Conservation (phyloP, 2,113 vertebrate species). For the Rhabdornis inornatus region DNA sequence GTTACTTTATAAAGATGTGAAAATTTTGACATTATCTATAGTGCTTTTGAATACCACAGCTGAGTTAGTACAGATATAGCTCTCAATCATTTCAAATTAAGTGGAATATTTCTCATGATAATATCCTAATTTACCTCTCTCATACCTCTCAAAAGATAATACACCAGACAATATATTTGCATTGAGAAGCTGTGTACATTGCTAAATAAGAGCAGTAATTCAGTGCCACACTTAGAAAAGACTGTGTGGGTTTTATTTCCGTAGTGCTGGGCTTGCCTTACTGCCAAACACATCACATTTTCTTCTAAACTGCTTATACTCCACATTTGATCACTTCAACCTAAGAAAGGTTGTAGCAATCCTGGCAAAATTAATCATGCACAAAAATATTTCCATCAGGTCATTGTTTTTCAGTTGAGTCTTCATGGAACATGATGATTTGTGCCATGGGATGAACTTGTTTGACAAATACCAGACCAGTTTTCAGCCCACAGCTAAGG, state of each 20-base stretch:
- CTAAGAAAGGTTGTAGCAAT: neutral
- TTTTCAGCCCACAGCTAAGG: neutral
- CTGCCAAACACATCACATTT: neutral
- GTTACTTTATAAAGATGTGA: slow-evolving; percentile 20
- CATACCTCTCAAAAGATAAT: slow-evolving; percentile 19
- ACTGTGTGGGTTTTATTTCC: neutral
- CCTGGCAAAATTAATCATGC: neutral
- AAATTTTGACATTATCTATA: slow-evolving; percentile 18
- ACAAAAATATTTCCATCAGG: neutral
- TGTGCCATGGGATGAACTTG: neutral
- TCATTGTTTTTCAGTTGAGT: neutral
- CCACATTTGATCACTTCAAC: neutral
- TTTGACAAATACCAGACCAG: neutral
- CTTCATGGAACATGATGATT: neutral
- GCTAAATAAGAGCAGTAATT: neutral
- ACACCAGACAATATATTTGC: slow-evolving; percentile 32
- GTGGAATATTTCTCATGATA: slow-evolving; percentile 52
- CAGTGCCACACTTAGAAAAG: neutral
- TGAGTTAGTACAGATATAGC: slow-evolving; percentile 23
- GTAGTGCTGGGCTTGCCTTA: neutral
- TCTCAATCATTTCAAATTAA: slow-evolving; percentile 44
- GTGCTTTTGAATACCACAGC: slow-evolving; percentile 20
- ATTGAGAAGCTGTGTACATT: neutral
- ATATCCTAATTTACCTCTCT: slow-evolving; percentile 57
- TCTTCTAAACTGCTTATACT: neutral